Evolutionary conservation across 2,113 vertebrate genomes (phyloP).

Genomic region (Narcine bancroftii): DNA sequence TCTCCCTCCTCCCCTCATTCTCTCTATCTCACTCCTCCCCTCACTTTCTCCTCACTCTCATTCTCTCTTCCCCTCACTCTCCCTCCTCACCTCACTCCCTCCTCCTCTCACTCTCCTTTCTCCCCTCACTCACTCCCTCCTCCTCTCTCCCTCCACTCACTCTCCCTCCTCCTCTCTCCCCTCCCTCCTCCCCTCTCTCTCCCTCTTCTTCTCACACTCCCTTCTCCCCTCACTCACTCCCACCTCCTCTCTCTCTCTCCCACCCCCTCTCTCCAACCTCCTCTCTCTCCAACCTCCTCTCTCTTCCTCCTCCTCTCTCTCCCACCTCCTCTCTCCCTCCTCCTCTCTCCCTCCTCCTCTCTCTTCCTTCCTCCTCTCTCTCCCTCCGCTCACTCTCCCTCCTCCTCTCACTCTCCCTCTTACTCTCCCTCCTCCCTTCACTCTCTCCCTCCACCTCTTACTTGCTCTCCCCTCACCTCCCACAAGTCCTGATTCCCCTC

Average conservation of each 20-base stretch:
- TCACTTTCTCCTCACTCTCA: too few relatives aligned
- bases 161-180: slow-evolving; percentile 45
- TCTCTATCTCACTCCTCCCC: too few relatives aligned
- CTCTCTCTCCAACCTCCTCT: slow-evolving; percentile 45
- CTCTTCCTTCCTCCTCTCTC: too few relatives aligned
- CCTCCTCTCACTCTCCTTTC: background rate
- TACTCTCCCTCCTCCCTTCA: background rate
- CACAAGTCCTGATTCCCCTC: background rate
- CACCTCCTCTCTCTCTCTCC: slow-evolving; percentile 44
- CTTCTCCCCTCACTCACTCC: slow-evolving; percentile 48
- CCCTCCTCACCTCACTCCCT: too few relatives aligned
- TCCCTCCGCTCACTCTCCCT: slow-evolving; percentile 39
- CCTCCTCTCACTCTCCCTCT: fast-evolving
- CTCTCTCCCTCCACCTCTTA: background rate
- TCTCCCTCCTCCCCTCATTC: too few relatives aligned
- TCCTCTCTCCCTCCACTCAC: slow-evolving; percentile 39
- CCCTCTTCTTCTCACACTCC: slow-evolving; percentile 43
- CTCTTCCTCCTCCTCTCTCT: slow-evolving; percentile 43
- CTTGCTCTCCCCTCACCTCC: background rate
- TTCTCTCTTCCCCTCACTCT: too few relatives aligned
- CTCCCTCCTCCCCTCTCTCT: slow-evolving; percentile 45
- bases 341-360: too few relatives aligned
- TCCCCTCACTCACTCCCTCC: background rate
- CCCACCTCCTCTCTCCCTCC: slow-evolving; percentile 45
- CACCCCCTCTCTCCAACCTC: slow-evolving; percentile 47